A percentile compares a stretch with the other conserved stretches of the same genome.
Conservation (phyloP, 2,113 vertebrate species). For the Okapia johnstoni region DNA sequence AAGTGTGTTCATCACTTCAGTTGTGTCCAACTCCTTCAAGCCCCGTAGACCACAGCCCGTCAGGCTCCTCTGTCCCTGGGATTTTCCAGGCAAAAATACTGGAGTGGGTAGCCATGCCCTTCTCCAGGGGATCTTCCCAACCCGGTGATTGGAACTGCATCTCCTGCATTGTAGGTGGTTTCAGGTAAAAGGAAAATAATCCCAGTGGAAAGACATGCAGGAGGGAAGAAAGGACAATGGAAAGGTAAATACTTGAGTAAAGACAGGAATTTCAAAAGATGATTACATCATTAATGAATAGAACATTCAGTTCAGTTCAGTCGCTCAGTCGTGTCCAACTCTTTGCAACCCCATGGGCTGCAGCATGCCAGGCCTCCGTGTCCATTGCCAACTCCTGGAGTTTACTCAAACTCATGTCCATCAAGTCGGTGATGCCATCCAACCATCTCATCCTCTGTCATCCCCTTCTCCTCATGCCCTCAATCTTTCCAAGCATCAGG, state of each 20-base stretch:
- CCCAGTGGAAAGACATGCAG: neutral
- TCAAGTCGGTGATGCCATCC: neutral
- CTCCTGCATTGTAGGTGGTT: neutral
- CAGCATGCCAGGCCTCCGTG: neutral
- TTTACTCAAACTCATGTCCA: neutral
- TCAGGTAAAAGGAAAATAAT: neutral
- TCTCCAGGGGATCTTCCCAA: neutral
- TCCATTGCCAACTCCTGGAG: neutral
- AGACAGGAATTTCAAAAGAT: neutral
- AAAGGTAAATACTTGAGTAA: neutral
- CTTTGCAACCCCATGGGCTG: neutral
- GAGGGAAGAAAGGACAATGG: neutral
- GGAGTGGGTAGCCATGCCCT: neutral
- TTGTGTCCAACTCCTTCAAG: neutral
- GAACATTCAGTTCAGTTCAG: neutral
- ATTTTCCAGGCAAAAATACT: neutral
- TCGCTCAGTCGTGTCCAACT: accelerated
- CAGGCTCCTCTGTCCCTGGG: neutral
- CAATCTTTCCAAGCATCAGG: neutral
- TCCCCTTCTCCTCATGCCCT: neutral
- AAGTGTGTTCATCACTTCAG: neutral
- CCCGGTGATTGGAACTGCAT: neutral
- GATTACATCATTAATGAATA: neutral
- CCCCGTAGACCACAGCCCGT: neutral
- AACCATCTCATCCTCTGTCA: neutral